These are phyloP conservation scores for Sylvia atricapilla DNA, from an alignment of 2,113 vertebrate genomes.

Conservation along the genomic window DNA sequence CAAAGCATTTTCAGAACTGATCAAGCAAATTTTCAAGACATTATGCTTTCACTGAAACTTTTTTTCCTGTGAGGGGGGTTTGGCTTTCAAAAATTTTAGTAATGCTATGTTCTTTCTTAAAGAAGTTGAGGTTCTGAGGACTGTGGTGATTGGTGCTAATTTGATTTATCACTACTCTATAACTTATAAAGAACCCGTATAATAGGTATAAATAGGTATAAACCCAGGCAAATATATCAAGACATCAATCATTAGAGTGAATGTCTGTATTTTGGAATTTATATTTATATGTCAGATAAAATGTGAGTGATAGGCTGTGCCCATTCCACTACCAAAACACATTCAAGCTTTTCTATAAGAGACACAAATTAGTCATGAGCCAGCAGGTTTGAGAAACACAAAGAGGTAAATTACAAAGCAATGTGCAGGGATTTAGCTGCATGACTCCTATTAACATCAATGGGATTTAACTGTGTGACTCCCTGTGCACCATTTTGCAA, in stretches of 20 bases:
- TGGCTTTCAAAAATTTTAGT: not conserved
- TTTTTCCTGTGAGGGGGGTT: not conserved
- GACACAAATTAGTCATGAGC: conserved; percentile 53
- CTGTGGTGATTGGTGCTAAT: not conserved
- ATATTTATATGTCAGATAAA: not conserved
- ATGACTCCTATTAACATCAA: conserved; percentile 60
- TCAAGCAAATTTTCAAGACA: not conserved
- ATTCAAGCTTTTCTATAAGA: conserved; percentile 10
- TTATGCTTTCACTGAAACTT: not conserved
- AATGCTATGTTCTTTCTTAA: not conserved
- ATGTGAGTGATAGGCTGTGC: not conserved
- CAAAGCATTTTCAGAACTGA: not conserved
- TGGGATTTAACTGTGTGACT: conserved; percentile 51
- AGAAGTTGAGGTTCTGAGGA: not conserved
- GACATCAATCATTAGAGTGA: not conserved
- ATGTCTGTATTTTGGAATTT: not conserved
- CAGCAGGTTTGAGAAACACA: conserved; percentile 56
- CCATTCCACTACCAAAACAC: not conserved
- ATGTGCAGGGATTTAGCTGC: conserved; percentile 57
- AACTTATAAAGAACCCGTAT: not conserved
- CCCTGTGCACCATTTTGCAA: conserved; percentile 50
- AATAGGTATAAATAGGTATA: too few species aligned
- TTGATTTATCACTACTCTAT: not conserved
- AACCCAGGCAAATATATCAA: not conserved
- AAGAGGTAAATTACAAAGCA: conserved; percentile 64